Evolutionary conservation across 92 coral and sea anemone species (phyloP).

Genomic region (Phenganax marumi): DNA sequence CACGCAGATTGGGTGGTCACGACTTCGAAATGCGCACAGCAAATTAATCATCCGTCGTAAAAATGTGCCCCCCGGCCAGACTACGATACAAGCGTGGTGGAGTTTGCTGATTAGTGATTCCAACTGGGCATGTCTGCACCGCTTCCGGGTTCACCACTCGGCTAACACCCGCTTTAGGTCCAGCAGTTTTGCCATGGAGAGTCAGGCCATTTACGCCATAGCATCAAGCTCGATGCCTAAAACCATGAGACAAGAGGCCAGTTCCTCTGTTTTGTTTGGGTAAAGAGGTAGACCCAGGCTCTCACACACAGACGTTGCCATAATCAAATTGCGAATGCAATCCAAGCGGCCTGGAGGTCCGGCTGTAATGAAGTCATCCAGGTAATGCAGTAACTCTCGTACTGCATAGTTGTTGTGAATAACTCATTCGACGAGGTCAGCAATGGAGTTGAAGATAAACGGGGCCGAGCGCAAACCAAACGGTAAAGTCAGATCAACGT

Average conservation of each 20-base stretch:
- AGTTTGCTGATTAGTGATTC: background rate
- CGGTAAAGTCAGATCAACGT: background rate
- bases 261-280: background rate
- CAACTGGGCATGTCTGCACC: background rate
- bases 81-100: background rate
- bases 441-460: background rate
- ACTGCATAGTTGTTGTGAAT: background rate
- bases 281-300: background rate
- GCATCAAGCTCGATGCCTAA: background rate
- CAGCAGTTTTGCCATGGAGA: background rate
- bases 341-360: conserved; percentile 43
- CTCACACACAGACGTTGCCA: background rate
- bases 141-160: background rate
- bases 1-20: background rate
- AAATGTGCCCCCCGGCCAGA: background rate
- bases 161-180: background rate
- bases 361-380: background rate
- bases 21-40: background rate
- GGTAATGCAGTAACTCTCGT: background rate
- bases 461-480: conserved; percentile 1
- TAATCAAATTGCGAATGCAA: background rate
- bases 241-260: background rate
- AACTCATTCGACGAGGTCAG: background rate
- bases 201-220: background rate
- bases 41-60: background rate